Percentiles rank a stretch among this genome's conserved stretches.
phyloP scores from a whole-genome alignment of 2,797 vertebrate species.

The Molossus alvarezi region DNA sequence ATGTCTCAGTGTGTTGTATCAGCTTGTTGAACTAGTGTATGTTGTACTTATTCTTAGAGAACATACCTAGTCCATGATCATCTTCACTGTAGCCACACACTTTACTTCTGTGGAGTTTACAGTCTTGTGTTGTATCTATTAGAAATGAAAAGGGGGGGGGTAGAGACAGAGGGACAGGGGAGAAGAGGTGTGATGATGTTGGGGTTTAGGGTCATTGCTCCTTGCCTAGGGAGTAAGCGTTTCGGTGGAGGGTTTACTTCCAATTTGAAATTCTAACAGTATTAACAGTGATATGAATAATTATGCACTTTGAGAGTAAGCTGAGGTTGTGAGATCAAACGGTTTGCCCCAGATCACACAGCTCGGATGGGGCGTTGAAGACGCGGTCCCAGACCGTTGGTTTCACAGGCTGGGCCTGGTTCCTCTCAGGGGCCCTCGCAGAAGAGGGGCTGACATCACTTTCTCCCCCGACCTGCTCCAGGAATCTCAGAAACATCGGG shows the following conservation, averaged over 20 bases:
- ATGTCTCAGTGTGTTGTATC: neutral
- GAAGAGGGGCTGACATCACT: rapidly evolving
- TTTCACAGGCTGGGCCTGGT: no score
- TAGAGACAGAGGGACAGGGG: rapidly evolving
- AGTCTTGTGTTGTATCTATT: neutral
- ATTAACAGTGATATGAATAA: neutral
- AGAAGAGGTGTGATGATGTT: rapidly evolving
- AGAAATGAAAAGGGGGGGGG: neutral
- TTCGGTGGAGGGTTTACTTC: neutral
- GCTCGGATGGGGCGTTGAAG: neutral
- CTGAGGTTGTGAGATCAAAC: neutral
- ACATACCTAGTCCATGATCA: no score
- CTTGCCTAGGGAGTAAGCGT: neutral
- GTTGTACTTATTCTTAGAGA: neutral
- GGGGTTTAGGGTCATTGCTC: neutral
- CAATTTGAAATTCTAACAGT: neutral
- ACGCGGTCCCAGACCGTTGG: rapidly evolving
- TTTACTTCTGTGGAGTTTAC: neutral
- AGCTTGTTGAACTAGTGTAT: neutral
- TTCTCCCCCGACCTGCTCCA: rapidly evolving
- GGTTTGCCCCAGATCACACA: neutral
- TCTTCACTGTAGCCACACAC: rapidly evolving
- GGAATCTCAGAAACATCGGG: neutral
- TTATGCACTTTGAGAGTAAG: neutral
- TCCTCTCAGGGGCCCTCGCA: rapidly evolving